A percentile compares a stretch with the other conserved stretches of the same genome.
phyloP scores from a whole-genome alignment of 2,888 invertebrate species.

The Eupsilia transversa region DNA sequence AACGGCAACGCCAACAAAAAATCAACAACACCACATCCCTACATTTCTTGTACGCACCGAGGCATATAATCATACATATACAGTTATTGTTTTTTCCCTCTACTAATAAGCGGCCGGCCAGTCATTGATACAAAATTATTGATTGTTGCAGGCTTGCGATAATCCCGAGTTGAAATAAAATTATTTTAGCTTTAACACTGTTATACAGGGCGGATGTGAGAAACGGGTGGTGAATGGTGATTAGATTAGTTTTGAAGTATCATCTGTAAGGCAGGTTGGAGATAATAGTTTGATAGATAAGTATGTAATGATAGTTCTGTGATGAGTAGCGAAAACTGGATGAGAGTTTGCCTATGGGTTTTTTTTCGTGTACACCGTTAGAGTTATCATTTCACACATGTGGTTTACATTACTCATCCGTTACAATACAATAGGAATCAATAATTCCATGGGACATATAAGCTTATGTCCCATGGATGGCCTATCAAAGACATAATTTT shows the following conservation, averaged over 20 bases:
- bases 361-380: constrained; percentile 5
- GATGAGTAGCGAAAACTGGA: constrained; percentile 26
- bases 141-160: constrained; percentile 75
- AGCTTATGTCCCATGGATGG: too few relatives aligned
- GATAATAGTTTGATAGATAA: constrained; percentile 24
- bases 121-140: constrained; percentile 89
- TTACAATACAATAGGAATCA: neutral
- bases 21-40: constrained; percentile 70
- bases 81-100: constrained; percentile 87
- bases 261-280: neutral
- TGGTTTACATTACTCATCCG: neutral
- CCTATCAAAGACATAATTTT: too few relatives aligned
- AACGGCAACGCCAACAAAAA: constrained; percentile 9
- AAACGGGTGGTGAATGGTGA: constrained; percentile 60
- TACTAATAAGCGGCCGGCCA: constrained; percentile 85
- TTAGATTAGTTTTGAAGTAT: constrained; percentile 43
- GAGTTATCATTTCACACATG: neutral
- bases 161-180: constrained; percentile 56
- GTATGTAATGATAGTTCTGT: constrained; percentile 14
- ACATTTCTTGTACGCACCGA: constrained; percentile 64
- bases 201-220: constrained; percentile 67
- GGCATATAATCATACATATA: constrained; percentile 79
- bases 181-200: constrained; percentile 60
- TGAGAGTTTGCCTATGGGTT: neutral
- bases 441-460: too few relatives aligned